phyloP scores from a whole-genome alignment of 2,113 vertebrate species.

The Gallinago media region DNA sequence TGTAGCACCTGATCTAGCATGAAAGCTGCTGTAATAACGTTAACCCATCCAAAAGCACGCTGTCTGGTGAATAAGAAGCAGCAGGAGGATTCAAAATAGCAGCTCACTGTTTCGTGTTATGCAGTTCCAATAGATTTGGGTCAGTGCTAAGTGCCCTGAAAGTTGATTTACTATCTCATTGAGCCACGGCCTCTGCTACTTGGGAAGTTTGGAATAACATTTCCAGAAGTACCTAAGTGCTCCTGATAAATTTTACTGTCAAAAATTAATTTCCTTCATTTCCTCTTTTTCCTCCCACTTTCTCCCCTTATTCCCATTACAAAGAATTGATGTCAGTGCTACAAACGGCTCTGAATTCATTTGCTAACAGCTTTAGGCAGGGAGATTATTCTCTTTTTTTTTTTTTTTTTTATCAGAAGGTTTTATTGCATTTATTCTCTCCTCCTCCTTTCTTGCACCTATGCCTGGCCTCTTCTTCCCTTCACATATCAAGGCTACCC shows the following conservation, averaged over 20 bases:
- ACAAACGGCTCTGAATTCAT: background rate
- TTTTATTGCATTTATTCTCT: background rate
- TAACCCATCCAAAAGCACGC: background rate
- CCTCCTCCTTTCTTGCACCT: background rate
- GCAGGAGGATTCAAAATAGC: background rate
- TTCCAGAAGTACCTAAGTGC: constrained; percentile 32
- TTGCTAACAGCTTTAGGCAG: background rate
- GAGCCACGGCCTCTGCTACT: background rate
- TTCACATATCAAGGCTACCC: background rate
- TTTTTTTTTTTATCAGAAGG: background rate
- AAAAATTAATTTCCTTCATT: constrained; percentile 37
- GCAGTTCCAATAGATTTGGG: background rate
- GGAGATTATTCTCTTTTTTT: background rate
- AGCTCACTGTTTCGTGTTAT: background rate
- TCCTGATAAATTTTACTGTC: constrained; percentile 19
- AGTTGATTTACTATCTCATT: constrained; percentile 12
- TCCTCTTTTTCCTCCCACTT: constrained; percentile 31
- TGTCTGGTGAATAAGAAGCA: background rate
- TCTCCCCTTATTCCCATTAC: background rate
- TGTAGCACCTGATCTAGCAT: background rate
- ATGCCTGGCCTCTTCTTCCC: background rate
- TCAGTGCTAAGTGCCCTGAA: background rate
- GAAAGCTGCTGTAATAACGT: background rate
- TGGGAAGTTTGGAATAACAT: background rate
- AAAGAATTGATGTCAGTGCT: constrained; percentile 10